Conservation (phyloP, 2,797 vertebrate species). For the Dryobates pubescens region DNA sequence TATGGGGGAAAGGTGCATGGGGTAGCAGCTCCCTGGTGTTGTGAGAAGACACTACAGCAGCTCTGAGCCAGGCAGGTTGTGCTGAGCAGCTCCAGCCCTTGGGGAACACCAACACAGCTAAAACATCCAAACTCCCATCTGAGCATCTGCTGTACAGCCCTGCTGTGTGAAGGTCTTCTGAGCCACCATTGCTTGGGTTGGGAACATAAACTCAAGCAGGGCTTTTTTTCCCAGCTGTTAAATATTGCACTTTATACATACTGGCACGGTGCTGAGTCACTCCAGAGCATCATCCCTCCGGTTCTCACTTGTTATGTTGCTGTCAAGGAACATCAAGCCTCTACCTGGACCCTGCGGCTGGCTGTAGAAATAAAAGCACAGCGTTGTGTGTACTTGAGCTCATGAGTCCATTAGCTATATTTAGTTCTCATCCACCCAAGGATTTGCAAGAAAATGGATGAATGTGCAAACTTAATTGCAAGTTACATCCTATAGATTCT, state of each 20-base stretch:
- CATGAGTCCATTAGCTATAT: slow-evolving; percentile 13
- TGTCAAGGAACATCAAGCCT: background rate
- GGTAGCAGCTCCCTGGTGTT: background rate
- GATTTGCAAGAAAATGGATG: background rate
- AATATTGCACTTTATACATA: background rate
- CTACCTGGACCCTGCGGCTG: background rate
- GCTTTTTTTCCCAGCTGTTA: background rate
- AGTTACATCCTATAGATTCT: background rate
- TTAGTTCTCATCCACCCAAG: slow-evolving; percentile 2
- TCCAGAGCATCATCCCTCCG: background rate
- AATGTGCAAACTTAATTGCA: background rate
- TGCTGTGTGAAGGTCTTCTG: background rate
- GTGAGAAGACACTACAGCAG: background rate
- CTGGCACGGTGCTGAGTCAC: background rate
- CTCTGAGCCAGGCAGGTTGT: background rate
- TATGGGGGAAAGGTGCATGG: background rate
- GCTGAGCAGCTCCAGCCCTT: background rate
- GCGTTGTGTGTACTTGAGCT: background rate
- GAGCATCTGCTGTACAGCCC: background rate
- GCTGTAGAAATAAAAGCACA: background rate
- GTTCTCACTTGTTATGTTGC: background rate
- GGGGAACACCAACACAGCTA: background rate
- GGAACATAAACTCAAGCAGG: background rate
- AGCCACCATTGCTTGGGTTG: background rate
- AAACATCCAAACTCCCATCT: background rate